Evolutionary conservation across 2,888 invertebrate genomes (phyloP), one percentile per base, ranked within the genome.

Genomic region (Aromia moschata): DNA sequence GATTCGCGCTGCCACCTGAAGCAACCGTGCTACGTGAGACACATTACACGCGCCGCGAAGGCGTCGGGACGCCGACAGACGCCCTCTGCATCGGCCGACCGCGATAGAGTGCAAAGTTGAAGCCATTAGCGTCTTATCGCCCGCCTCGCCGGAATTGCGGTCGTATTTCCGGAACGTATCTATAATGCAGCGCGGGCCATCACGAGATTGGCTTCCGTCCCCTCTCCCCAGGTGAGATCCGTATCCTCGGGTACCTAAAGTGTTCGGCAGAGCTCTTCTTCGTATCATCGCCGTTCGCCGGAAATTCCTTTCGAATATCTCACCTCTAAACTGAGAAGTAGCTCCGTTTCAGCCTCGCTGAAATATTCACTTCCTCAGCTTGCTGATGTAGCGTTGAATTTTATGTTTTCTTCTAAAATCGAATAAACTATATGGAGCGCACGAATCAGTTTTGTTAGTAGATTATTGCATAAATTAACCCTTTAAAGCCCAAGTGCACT

Each of bases 71-170:
- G 62, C 47, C 65, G 65, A 60, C 68, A 65, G 66, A 59, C 64
- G 63, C 56, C 67, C 70, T 53, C 63, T 64, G 70, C 72, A n/a
- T n/a, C n/a, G n/a, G 66, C 70, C 72, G 69, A 72, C 70, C 67
- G 77, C 80, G 82, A 83, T 83, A 82, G 84, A 83, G 84, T 84
- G 84, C 81, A 83, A 84, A 84, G 83, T 84, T 83, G 84, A 82
- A 82, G 78, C 83, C 83, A 83, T 84, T 84, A 84, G 78, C 82
- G 82, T 82, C 82, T 83, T 83, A 83, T 83, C 83, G 82, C 77
- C 74, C n/a, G n/a, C n/a, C 77, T 74, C 71, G 74, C 72, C 72
- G 76, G 75, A 76, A 82, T 83, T 82, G 81, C 81, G 81, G 76
- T 76, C 81, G 81, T 81, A 83, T 83, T 83, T 83, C 83, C 79